Percentiles rank a stretch among this genome's conserved stretches.
These are phyloP conservation scores for Dryococelus australis DNA, from an alignment of 2,888 invertebrate species.

Conservation along the genomic window DNA sequence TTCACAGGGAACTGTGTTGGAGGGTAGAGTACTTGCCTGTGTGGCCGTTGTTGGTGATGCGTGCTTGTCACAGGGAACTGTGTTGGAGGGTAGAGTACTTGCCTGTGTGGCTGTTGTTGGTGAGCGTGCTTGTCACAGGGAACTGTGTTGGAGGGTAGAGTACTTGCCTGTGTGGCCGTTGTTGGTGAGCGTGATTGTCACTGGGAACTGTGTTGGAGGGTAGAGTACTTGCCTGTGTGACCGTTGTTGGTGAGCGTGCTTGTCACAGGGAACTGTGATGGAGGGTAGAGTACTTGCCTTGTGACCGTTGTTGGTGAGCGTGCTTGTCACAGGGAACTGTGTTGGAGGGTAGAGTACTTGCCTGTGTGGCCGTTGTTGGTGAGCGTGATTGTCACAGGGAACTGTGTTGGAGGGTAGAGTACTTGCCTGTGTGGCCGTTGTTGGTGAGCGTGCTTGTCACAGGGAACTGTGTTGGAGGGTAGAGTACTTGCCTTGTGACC, in stretches of 20 bases:
- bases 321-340: too few relatives aligned
- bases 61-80: too few relatives aligned
- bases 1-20: conserved; percentile 52
- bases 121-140: conserved; percentile 35
- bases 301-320: too few relatives aligned
- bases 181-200: conserved; percentile 69
- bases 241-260: too few relatives aligned
- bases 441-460: conserved; percentile 69
- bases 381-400: conserved; percentile 66
- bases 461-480: conserved; percentile 55
- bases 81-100: too few relatives aligned
- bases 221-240: too few relatives aligned
- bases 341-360: too few relatives aligned
- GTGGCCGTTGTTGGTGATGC: conserved; percentile 30
- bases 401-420: too few relatives aligned
- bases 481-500: too few relatives aligned
- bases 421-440: conserved; percentile 81
- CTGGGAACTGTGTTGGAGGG: conserved; percentile 57
- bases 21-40: too few relatives aligned
- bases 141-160: not conserved
- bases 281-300: conserved; percentile 52
- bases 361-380: conserved; percentile 66
- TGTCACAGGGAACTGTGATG: conserved; percentile 56
- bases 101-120: too few relatives aligned
- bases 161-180: conserved; percentile 81